Evolutionary conservation across 2,113 vertebrate genomes (phyloP).

Genomic region (Myiozetetes cayanensis): DNA sequence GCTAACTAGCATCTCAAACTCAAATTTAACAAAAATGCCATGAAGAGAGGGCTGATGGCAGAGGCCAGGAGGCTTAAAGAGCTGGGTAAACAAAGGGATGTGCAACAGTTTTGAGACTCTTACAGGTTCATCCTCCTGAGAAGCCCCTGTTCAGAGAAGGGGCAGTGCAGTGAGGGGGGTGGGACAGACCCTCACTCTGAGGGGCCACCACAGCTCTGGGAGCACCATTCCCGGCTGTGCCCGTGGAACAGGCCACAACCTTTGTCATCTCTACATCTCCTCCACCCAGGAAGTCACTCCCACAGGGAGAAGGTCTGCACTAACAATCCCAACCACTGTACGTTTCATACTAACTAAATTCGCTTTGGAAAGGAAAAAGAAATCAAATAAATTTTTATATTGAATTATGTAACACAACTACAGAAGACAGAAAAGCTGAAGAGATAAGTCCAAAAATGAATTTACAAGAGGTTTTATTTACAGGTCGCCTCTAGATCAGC

Average conservation of each 20-base stretch:
- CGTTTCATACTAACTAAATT: background rate
- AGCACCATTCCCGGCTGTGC: background rate
- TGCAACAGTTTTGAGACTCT: background rate
- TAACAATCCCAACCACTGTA: background rate
- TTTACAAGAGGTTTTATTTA: conserved; percentile 1
- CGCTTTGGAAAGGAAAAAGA: background rate
- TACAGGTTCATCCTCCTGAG: background rate
- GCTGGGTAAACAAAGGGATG: background rate
- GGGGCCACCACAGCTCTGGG: background rate
- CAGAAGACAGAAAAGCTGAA: background rate
- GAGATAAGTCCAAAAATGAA: background rate
- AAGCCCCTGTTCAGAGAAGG: background rate
- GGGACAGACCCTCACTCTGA: background rate
- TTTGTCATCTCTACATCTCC: background rate
- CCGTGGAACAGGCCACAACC: background rate
- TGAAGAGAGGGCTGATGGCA: background rate
- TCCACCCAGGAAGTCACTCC: background rate
- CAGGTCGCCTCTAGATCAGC: background rate
- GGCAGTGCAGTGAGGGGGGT: accelerated
- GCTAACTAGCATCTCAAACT: background rate
- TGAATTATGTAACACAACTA: background rate
- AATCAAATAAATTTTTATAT: background rate
- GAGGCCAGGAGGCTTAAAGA: background rate
- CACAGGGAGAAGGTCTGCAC: background rate
- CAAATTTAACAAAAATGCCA: background rate